A percentile compares a stretch with the other conserved stretches of the same genome.
Conservation (phyloP, 1,140 invertebrate species). For the Drosophila nasuta region DNA sequence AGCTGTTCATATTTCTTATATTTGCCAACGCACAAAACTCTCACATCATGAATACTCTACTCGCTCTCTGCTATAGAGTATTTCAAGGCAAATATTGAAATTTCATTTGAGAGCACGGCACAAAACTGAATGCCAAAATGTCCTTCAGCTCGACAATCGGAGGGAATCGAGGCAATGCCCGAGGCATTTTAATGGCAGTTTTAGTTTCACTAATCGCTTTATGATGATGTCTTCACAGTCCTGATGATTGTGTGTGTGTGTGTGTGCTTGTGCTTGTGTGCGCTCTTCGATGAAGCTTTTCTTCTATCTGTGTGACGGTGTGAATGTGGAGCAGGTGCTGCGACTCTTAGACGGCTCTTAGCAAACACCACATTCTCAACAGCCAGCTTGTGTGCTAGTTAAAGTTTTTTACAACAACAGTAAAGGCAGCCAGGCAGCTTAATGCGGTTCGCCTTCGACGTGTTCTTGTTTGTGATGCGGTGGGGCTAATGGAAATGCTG, state of each 20-base stretch:
- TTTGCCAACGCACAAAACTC: no score
- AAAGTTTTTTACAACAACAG: conserved; percentile 54
- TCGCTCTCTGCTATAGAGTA: not conserved
- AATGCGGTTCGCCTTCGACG: not conserved
- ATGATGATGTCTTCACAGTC: conserved; percentile 68
- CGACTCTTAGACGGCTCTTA: conserved; percentile 26
- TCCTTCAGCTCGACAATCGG: conserved; percentile 34
- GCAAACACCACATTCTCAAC: conserved; percentile 7
- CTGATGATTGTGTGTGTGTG: conserved; percentile 23
- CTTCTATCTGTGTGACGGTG: conserved; percentile 16
- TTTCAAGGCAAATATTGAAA: conserved; percentile 44
- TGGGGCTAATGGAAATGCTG: conserved; percentile 18
- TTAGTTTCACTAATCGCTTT: conserved; percentile 77
- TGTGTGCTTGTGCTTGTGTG: conserved; percentile 2
- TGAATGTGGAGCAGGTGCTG: conserved; percentile 35
- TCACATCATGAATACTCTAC: not conserved
- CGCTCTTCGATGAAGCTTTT: conserved; percentile 25
- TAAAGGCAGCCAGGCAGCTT: not conserved
- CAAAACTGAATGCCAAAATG: conserved; percentile 36
- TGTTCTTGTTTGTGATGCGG: not conserved
- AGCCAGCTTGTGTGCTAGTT: conserved; percentile 61
- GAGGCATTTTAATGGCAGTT: conserved; percentile 76
- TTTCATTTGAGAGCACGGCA: conserved; percentile 49
- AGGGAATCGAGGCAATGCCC: conserved; percentile 26
- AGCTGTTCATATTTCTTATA: no score